A percentile compares a stretch with the other conserved stretches of the same genome.
Evolutionary conservation across 2,797 vertebrate species (phyloP).

Genomic region (Tapera naevia): DNA sequence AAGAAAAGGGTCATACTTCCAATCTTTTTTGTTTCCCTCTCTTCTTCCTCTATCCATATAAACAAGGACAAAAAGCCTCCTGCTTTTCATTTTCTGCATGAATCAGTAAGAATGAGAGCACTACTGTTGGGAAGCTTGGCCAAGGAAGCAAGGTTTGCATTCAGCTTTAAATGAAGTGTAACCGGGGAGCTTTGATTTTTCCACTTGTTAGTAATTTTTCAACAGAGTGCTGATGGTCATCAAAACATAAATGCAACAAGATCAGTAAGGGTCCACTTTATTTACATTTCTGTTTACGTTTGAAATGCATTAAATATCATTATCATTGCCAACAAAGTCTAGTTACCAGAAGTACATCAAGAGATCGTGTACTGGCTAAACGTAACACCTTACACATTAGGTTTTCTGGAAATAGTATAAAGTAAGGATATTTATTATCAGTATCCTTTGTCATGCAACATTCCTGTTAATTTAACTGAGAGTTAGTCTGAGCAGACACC

Average conservation of each 20-base stretch:
- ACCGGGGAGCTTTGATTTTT: background rate
- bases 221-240: background rate
- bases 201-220: background rate
- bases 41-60: slow-evolving; percentile 3
- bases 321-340: background rate
- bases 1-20: slow-evolving; percentile 30
- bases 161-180: background rate
- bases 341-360: background rate
- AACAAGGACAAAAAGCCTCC: slow-evolving; percentile 15
- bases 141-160: slow-evolving; percentile 7
- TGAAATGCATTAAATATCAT: background rate
- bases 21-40: background rate
- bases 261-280: background rate
- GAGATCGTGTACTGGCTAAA: background rate
- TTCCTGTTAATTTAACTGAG: background rate
- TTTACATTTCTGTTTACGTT: background rate
- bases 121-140: background rate
- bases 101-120: slow-evolving; percentile 37
- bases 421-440: background rate
- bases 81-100: slow-evolving; percentile 62
- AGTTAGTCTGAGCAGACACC: background rate
- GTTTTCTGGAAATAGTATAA: background rate
- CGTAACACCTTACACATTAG: background rate
- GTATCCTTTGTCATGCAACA: background rate
- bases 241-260: background rate